Evolutionary conservation across 2,797 vertebrate species (phyloP).

Genomic region (Threskiornis aethiopicus): DNA sequence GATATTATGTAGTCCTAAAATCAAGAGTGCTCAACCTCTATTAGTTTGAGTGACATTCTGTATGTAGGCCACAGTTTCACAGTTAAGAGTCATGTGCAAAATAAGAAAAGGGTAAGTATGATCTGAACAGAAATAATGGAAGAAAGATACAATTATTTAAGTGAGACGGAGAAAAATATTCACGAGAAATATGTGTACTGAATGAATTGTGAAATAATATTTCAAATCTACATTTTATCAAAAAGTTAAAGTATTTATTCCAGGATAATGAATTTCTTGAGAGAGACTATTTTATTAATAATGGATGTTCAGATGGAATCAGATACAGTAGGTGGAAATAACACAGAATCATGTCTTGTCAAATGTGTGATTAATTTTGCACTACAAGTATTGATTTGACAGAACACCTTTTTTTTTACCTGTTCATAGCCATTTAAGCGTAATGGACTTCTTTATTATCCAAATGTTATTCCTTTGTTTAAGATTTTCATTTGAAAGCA

Average conservation of each 20-base stretch:
- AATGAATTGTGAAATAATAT: background rate
- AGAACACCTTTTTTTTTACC: constrained; percentile 51
- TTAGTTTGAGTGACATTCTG: background rate
- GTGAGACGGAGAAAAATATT: background rate
- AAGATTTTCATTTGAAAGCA: constrained; percentile 28
- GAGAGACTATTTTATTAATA: constrained; percentile 53
- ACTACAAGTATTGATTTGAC: constrained; percentile 52
- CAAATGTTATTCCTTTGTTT: constrained; percentile 53
- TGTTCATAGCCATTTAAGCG: constrained; percentile 38
- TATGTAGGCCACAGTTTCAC: constrained; percentile 31
- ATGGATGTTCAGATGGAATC: constrained; percentile 30
- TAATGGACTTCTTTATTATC: constrained; percentile 54
- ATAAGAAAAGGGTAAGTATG: background rate
- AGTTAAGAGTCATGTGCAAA: background rate
- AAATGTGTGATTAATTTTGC: constrained; percentile 57
- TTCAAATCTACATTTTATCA: background rate
- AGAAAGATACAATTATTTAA: background rate
- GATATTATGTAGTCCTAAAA: background rate
- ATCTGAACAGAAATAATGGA: background rate
- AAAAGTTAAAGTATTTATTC: constrained; percentile 29
- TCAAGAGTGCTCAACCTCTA: background rate
- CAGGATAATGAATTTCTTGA: constrained; percentile 42
- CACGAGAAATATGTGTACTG: background rate
- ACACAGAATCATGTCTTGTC: constrained; percentile 58
- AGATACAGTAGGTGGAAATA: constrained; percentile 49